Base-by-base conservation (phyloP, 2,888 invertebrate genomes). In the Zaprionus bogoriensis region DNA sequence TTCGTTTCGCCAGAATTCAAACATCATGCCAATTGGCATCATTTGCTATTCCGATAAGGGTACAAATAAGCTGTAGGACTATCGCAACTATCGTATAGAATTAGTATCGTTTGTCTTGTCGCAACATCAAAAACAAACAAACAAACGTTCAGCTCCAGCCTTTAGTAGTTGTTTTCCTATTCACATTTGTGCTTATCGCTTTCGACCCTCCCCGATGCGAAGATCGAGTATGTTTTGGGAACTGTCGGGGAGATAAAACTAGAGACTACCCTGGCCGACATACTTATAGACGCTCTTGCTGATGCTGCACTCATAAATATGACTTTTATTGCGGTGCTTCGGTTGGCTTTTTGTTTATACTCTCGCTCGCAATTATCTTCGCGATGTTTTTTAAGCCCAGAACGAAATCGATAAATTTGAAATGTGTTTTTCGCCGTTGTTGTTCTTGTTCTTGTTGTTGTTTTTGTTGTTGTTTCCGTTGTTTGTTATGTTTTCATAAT, bases 401-500 rank as follows among this genome's bases (percentile, higher is more conserved):
- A 14, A 6, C 32, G 14, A 14, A 32, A 32, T 32, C 32, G 32
- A 41, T 20, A 41, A 22, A 22, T 41, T 41, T 41, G 5, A n/a
- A 22, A 19, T 39, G 38, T 17, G 17, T 10, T 20, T 39, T 39
- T 38, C 12, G 32, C 32, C 5, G 32, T 20, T 41, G 20, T 25
- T 30, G 23, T 55, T 44, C 46, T 46, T 54, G 38, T 14, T 44
- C 10, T 38, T 23, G n/a, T 23, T 30, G 27, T 47, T 46, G 3
- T 12, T 36, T 5, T 27, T 54, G 22, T 17, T 27, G 19, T 17
- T 48, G 25, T 19, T 50, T 45, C 55, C 14, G 44, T 67, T 42
- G 45, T 36, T 67, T 71, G 52, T 58, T 55, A 45, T 19, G 38
- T 30, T 71, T 54, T 67, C 48, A 67, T 62, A 44, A 71, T 54